Percentiles rank a stretch among this genome's conserved stretches.
Conservation (phyloP, 1,140 invertebrate genomes). For the Cephus cinctus region DNA sequence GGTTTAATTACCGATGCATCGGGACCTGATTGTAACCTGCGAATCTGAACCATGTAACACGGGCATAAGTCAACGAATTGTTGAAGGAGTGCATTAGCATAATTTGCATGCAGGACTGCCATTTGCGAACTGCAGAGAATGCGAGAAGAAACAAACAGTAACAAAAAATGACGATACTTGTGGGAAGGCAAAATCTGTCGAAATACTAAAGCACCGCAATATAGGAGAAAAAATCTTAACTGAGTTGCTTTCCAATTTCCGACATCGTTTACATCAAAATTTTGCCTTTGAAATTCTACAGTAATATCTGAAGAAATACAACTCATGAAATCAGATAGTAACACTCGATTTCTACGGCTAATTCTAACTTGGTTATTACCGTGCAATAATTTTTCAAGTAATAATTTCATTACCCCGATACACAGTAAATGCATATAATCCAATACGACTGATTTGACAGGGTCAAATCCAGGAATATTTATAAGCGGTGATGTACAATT, state of each 20-base stretch:
- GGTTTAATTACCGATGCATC: conserved; percentile 7
- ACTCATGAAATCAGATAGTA: conserved; percentile 3
- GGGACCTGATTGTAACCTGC: conserved; percentile 16
- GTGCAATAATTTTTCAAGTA: conserved; percentile 18
- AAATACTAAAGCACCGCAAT: conserved; percentile 17
- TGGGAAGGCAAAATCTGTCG: conserved; percentile 17
- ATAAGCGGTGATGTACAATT: conserved; percentile 11
- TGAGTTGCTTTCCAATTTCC: conserved; percentile 25
- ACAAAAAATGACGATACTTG: conserved; percentile 24
- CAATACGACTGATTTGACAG: conserved; percentile 10
- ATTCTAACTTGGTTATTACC: conserved; percentile 1
- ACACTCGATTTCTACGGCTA: not conserved
- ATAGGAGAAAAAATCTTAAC: conserved; percentile 23
- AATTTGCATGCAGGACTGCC: conserved; percentile 10
- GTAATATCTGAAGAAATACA: conserved; percentile 11
- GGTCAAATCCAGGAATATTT: conserved; percentile 17
- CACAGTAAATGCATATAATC: conserved; percentile 28
- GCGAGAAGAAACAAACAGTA: conserved; percentile 21
- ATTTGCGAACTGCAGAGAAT: conserved; percentile 19
- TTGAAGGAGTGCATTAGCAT: conserved; percentile 22
- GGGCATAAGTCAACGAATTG: conserved; percentile 27
- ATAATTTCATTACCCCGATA: conserved; percentile 14
- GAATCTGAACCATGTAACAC: conserved; percentile 19
- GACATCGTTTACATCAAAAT: conserved; percentile 18
- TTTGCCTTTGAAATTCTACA: conserved; percentile 20